A percentile compares a stretch with the other conserved stretches of the same genome.
These are phyloP conservation scores for Corythaeola cristata DNA, from an alignment of 2,113 vertebrate genomes.

Conservation along the genomic window DNA sequence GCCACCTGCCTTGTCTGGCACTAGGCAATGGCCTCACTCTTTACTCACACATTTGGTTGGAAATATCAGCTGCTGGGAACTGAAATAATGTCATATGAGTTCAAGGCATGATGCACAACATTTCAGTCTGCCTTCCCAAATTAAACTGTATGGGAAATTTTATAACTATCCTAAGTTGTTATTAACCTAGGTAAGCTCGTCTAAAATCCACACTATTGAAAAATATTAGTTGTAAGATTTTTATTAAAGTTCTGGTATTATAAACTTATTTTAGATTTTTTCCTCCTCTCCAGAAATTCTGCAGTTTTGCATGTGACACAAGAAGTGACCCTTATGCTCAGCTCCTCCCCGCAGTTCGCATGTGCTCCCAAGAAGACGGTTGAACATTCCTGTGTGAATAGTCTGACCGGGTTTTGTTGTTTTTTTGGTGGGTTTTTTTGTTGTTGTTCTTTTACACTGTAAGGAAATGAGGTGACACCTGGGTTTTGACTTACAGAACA, in stretches of 20 bases:
- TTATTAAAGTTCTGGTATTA: not conserved
- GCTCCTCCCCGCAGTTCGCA: not conserved
- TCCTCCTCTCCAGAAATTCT: not conserved
- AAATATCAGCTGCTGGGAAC: not conserved
- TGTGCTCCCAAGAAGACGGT: not conserved
- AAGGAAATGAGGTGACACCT: not conserved
- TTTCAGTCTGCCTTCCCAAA: not conserved
- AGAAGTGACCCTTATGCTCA: not conserved
- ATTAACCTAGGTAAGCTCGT: not conserved
- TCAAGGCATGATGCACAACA: not conserved
- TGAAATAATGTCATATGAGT: not conserved
- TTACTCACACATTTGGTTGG: not conserved
- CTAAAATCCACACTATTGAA: not conserved
- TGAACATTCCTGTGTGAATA: not conserved
- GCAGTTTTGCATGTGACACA: not conserved
- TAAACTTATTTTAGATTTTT: not conserved
- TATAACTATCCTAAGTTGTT: not conserved
- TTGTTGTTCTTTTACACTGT: fast-evolving
- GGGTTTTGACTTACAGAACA: not conserved
- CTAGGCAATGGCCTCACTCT: not conserved
- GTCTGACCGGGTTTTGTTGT: not conserved
- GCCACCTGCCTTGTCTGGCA: not conserved
- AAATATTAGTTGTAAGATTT: not conserved
- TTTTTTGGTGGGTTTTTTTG: not conserved
- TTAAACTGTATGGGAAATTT: not conserved